Evolutionary conservation across 2,888 invertebrate species (phyloP), one percentile per base, ranked within the genome.

Genomic region (Diarsia mendica): DNA sequence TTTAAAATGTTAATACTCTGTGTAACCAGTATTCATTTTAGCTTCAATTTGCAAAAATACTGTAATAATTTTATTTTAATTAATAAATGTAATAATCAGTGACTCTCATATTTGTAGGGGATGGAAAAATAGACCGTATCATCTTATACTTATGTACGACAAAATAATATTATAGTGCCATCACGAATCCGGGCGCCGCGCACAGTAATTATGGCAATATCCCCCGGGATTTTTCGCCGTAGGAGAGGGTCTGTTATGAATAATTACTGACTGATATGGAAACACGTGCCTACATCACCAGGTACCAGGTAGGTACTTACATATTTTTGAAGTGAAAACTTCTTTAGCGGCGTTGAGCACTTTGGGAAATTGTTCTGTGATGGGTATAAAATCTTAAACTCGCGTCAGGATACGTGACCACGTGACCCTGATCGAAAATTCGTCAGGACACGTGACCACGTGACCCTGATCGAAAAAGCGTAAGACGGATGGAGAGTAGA

Each of bases 111-210:
- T 28, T 5, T 33, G 46, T 28, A 39, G 4, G 11, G 8, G 18
- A 28, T 13, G 28, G 13, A 48, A 53, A 71, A 61, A 65, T 33
- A 2, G 13, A n/a, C 33, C 9, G 53, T n/a, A 63, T 55, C 11
- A 76, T 53, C 46, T 53, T n/a, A n/a, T n/a, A 77, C 77, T 53
- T 75, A 79, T 20, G 23, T 53, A 49, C 33, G n/a, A 67, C 28
- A 58, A 79, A 84, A 65, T 69, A 63, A 68, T 79, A 70, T 80
- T 23, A 70, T 70, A 74, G 80, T 81, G n/a, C 51, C 55, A 61
- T 83, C 83, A 80, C 20, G 84, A 81, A 76, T 58, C 81, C 67
- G 75, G 81, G 79, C 71, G 78, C 80, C 79, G 75, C 80, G 67
- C 79, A 49, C 49, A 60, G 70, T 82, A 82, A 82, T 84, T 82